A percentile compares a stretch with the other conserved stretches of the same genome.
phyloP scores from a whole-genome alignment of 2,888 invertebrate genomes.

The Atethmia centrago region DNA sequence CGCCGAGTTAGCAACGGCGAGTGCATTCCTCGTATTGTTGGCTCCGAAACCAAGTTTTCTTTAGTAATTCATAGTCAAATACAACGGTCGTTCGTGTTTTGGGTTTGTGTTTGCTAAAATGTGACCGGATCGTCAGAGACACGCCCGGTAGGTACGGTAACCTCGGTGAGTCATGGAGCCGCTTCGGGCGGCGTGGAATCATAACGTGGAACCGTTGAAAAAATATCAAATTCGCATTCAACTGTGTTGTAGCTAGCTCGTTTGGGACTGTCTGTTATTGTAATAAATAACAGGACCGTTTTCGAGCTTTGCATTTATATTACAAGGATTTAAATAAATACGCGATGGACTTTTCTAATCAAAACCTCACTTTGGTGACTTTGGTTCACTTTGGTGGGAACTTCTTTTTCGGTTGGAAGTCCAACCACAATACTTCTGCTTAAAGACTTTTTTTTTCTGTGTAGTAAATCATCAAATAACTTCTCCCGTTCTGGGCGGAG shows the following conservation, averaged over 20 bases:
- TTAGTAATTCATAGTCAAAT: constrained; percentile 58
- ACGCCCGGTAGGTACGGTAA: constrained; percentile 76
- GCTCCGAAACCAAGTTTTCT: constrained; percentile 50
- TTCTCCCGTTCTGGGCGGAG: too few species aligned
- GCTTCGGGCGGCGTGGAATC: constrained; percentile 71
- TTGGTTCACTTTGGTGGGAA: background rate
- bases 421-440: too few species aligned
- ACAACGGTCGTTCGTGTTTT: constrained; percentile 61
- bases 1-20: constrained; percentile 43
- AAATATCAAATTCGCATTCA: constrained; percentile 72
- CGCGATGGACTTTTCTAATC: background rate
- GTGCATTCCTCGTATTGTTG: constrained; percentile 63
- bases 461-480: too few species aligned
- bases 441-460: too few species aligned
- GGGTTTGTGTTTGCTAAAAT: constrained; percentile 70
- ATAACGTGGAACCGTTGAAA: constrained; percentile 77
- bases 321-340: background rate
- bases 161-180: constrained; percentile 81
- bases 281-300: constrained; percentile 19
- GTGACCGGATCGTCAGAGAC: constrained; percentile 69
- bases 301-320: background rate
- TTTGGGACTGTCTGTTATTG: constrained; percentile 39
- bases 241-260: constrained; percentile 38
- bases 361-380: too few species aligned
- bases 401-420: background rate